phyloP scores from a whole-genome alignment of 2,797 vertebrate genomes.

The Rhincodon typus region DNA sequence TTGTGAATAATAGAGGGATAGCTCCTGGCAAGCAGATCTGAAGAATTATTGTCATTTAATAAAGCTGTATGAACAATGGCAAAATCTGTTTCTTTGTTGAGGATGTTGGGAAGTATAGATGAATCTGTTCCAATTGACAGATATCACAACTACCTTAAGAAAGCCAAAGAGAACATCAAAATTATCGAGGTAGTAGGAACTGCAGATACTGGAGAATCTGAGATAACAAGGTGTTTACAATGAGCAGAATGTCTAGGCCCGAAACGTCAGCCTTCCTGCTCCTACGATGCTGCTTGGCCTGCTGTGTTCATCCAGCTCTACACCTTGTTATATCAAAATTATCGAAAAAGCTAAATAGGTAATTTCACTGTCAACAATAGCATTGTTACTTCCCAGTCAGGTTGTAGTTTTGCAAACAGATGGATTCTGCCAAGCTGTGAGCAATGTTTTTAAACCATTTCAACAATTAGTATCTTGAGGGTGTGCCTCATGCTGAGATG shows the following conservation, averaged over 20 bases:
- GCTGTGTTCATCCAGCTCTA: too few relatives aligned
- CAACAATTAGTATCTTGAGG: not conserved
- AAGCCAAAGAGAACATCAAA: not conserved
- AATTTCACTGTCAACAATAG: not conserved
- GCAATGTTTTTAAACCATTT: not conserved
- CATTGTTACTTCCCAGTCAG: not conserved
- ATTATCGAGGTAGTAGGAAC: not conserved
- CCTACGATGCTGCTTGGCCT: too few relatives aligned
- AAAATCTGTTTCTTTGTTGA: not conserved
- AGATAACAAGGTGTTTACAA: too few relatives aligned
- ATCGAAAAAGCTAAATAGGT: too few relatives aligned
- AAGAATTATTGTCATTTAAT: not conserved
- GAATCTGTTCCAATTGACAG: not conserved
- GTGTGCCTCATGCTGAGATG: not conserved
- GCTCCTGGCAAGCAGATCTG: not conserved
- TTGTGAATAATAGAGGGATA: not conserved
- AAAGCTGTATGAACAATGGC: not conserved
- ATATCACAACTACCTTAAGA: not conserved
- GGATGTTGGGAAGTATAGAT: not conserved
- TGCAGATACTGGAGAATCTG: too few relatives aligned
- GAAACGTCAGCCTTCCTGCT: too few relatives aligned
- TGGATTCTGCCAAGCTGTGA: too few relatives aligned
- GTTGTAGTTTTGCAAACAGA: not conserved
- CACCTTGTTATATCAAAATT: not conserved
- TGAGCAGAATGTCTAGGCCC: too few relatives aligned